These are phyloP conservation scores for Entomyzon cyanotis DNA, from an alignment of 2,113 vertebrate species.

Conservation along the genomic window DNA sequence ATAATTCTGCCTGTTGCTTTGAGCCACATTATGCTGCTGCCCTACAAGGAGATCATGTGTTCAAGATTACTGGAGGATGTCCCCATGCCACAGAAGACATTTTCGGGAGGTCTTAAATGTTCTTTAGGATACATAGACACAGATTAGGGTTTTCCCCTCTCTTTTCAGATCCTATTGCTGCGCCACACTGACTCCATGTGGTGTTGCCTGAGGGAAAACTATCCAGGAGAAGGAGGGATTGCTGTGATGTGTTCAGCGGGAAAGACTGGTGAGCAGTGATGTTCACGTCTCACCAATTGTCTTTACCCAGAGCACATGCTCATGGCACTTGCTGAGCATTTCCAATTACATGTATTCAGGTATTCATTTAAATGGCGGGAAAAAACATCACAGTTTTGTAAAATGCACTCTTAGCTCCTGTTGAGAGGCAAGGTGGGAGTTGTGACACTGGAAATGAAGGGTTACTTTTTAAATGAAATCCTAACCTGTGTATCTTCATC, in stretches of 20 bases:
- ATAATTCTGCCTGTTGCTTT: background rate
- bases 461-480: background rate
- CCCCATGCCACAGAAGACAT: background rate
- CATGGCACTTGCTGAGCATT: background rate
- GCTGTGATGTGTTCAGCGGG: background rate
- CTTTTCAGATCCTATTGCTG: constrained; percentile 33
- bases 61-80: background rate
- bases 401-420: background rate
- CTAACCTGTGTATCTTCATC: background rate
- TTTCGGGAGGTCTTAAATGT: background rate
- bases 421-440: background rate
- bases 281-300: background rate
- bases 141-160: background rate
- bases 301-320: background rate
- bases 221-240: background rate
- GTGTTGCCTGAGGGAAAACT: background rate
- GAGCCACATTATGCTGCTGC: background rate
- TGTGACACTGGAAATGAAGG: background rate
- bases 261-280: background rate
- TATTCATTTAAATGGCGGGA: background rate
- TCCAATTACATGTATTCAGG: background rate
- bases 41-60: background rate
- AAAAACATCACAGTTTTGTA: background rate
- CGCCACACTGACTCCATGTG: constrained; percentile 60
- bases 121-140: background rate